Evolutionary conservation across 2,797 vertebrate genomes (phyloP).

Genomic region (Coregonus ussuriensis): DNA sequence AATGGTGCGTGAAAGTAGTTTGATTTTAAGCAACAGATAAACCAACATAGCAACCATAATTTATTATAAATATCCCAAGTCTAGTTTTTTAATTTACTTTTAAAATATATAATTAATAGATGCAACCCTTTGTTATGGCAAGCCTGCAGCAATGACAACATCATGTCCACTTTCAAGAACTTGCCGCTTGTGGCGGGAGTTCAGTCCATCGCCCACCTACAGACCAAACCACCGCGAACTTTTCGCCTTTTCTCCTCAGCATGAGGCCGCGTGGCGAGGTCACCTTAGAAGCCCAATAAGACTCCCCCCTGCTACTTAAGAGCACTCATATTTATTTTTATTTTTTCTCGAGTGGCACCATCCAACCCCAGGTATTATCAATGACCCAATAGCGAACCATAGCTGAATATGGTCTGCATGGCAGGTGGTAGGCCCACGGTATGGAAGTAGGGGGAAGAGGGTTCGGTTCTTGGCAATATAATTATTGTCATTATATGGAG

Average conservation of each 20-base stretch:
- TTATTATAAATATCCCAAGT: neutral
- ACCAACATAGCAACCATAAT: neutral
- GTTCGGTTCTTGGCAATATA: slow-evolving; percentile 43
- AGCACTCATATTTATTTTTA: slow-evolving; percentile 73
- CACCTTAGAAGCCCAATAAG: slow-evolving; percentile 57
- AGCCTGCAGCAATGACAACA: neutral
- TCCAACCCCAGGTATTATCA: slow-evolving; percentile 59
- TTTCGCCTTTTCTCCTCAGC: slow-evolving; percentile 78
- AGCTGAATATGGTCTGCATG: slow-evolving; percentile 53
- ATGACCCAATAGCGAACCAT: slow-evolving; percentile 64
- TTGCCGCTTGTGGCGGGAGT: slow-evolving; percentile 37
- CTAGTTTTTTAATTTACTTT: slow-evolving; percentile 20
- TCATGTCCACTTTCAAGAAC: slow-evolving; percentile 19
- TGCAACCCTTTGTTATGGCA: neutral
- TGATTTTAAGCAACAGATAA: neutral
- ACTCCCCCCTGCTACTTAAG: slow-evolving; percentile 57
- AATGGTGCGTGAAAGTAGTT: too few relatives aligned
- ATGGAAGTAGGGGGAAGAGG: slow-evolving; percentile 35
- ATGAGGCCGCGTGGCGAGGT: slow-evolving; percentile 55
- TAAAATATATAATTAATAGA: neutral
- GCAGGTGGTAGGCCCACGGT: slow-evolving; percentile 61
- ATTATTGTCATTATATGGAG: slow-evolving; percentile 41
- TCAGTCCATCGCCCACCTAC: slow-evolving; percentile 19
- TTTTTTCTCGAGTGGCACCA: slow-evolving; percentile 64
- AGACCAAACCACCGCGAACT: slow-evolving; percentile 64